A percentile compares a stretch with the other conserved stretches of the same genome.
phyloP scores from a whole-genome alignment of 37 sponge, comb jelly and placozoan genomes.

The Chondrilla cf. caribensis region DNA sequence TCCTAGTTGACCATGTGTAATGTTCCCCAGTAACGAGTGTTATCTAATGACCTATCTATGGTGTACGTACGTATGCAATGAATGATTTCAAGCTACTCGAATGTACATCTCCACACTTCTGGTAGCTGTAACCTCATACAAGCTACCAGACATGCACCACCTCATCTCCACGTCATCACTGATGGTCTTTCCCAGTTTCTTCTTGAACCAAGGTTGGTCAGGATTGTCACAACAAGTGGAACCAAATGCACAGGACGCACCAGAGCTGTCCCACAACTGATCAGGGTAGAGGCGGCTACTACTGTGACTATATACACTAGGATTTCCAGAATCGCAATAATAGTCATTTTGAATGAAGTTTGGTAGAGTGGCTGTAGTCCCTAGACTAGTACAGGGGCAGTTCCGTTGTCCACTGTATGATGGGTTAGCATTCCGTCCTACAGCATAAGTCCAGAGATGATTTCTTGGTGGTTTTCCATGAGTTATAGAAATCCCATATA shows the following conservation, averaged over 20 bases:
- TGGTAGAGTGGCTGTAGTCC: not conserved
- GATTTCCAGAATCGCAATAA: conserved; percentile 19
- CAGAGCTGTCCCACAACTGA: conserved; percentile 17
- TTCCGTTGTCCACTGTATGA: not conserved
- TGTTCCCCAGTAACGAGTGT: no score
- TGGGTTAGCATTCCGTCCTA: conserved; percentile 1
- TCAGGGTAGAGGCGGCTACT: not conserved
- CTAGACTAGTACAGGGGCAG: not conserved
- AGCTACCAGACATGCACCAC: not conserved
- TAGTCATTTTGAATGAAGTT: not conserved
- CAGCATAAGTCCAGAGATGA: conserved; percentile 21
- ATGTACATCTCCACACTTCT: not conserved
- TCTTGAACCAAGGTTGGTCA: conserved; percentile 26
- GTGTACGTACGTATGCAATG: not conserved
- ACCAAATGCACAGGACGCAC: conserved; percentile 9
- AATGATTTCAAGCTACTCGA: not conserved
- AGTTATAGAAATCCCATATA: conserved; percentile 7
- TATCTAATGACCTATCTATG: no score
- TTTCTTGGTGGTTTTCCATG: not conserved
- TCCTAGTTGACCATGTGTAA: no score
- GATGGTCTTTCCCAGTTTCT: conserved; percentile 6
- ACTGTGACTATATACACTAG: not conserved
- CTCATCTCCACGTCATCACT: conserved; percentile 9
- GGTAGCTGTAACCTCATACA: not conserved
- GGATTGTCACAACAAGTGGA: conserved; percentile 27